Percentiles rank a stretch among this genome's conserved stretches.
Evolutionary conservation across 2,797 vertebrate genomes (phyloP).

Genomic region (Melanotaenia trifasciata): DNA sequence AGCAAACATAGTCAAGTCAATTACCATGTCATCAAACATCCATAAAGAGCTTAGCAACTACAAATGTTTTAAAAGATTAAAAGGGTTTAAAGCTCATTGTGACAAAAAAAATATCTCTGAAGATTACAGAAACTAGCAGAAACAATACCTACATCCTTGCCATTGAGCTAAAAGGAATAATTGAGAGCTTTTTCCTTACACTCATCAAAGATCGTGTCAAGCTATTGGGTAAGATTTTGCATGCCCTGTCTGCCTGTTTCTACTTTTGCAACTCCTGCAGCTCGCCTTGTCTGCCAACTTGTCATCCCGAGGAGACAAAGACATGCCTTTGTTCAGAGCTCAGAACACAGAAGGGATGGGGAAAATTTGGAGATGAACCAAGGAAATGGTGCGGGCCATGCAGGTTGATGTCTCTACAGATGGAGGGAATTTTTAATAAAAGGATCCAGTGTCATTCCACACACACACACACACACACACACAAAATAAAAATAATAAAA

Average conservation of each 20-base stretch:
- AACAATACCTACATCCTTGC: slow-evolving; percentile 23
- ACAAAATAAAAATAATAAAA: slow-evolving; percentile 15
- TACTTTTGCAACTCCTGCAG: slow-evolving; percentile 47
- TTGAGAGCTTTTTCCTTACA: slow-evolving; percentile 24
- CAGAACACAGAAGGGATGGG: slow-evolving; percentile 42
- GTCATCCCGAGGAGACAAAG: slow-evolving; percentile 66
- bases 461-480: slow-evolving; percentile 43
- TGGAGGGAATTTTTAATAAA: slow-evolving; percentile 66
- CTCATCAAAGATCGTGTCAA: slow-evolving; percentile 50
- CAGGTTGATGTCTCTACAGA: slow-evolving; percentile 73
- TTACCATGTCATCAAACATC: neutral
- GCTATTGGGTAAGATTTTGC: slow-evolving; percentile 48
- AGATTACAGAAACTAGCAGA: neutral
- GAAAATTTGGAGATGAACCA: slow-evolving; percentile 57
- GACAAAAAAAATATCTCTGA: slow-evolving; percentile 11
- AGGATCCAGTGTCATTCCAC: slow-evolving; percentile 54
- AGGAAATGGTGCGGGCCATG: slow-evolving; percentile 56
- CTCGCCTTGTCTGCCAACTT: slow-evolving; percentile 65
- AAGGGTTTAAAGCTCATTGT: neutral
- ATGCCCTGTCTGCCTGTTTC: slow-evolving; percentile 50
- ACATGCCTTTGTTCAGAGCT: slow-evolving; percentile 66
- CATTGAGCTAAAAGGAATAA: slow-evolving; percentile 30
- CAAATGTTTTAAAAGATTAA: neutral
- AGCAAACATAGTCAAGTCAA: neutral
- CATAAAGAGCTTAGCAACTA: neutral